Conservation (phyloP, 2,113 vertebrate species). For the Hassar affinis region DNA sequence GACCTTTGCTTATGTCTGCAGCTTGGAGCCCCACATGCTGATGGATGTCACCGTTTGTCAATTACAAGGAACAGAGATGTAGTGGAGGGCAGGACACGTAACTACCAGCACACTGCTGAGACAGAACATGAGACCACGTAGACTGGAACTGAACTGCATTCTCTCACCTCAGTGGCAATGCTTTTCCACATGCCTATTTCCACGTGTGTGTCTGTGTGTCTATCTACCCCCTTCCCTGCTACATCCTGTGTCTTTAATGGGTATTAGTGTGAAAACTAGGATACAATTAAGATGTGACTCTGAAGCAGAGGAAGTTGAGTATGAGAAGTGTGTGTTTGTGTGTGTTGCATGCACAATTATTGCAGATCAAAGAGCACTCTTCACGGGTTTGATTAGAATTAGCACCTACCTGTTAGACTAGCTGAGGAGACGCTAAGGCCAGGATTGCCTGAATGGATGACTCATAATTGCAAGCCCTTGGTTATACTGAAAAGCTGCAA, state of each 20-base stretch:
- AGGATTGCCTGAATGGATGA: not conserved
- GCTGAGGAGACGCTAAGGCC: constrained; percentile 17
- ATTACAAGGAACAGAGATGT: not conserved
- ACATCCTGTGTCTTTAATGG: constrained; percentile 46
- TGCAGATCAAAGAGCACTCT: constrained; percentile 52
- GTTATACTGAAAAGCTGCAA: constrained; percentile 5
- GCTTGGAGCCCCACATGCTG: not conserved
- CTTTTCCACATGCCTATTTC: not conserved
- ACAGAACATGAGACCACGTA: constrained; percentile 36
- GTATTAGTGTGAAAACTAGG: constrained; percentile 39
- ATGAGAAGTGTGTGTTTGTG: constrained; percentile 30
- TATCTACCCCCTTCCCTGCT: constrained; percentile 27
- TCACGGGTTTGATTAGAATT: constrained; percentile 46
- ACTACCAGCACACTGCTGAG: constrained; percentile 41
- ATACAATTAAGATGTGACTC: constrained; percentile 46
- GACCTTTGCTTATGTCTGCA: not conserved
- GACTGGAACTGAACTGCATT: constrained; percentile 5
- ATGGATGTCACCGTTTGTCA: not conserved
- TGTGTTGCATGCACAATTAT: constrained; percentile 24
- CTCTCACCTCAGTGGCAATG: constrained; percentile 28
- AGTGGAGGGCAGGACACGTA: not conserved
- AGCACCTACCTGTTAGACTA: constrained; percentile 45
- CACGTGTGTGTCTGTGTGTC: constrained; percentile 2
- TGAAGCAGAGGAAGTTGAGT: constrained; percentile 30
- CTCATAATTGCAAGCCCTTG: not conserved